phyloP scores from a whole-genome alignment of 2,888 invertebrate species.

The Lithophane semibrunnea region DNA sequence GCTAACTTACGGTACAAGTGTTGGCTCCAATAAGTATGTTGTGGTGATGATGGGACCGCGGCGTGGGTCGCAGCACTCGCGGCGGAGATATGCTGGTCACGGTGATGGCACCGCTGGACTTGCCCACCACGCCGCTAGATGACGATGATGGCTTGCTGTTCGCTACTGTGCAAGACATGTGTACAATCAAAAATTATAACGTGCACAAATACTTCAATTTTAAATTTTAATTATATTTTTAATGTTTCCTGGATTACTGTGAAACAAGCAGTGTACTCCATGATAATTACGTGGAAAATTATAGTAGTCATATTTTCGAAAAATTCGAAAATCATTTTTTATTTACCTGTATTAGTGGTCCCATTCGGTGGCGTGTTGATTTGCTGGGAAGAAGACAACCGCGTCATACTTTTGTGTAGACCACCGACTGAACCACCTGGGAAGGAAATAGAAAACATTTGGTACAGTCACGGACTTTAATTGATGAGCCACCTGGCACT shows the following conservation, averaged over 20 bases:
- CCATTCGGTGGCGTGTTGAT: conserved; percentile 91
- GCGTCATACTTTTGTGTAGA: conserved; percentile 95
- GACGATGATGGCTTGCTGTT: conserved; percentile 70
- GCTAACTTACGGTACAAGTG: conserved; percentile 28
- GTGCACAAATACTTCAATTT: background rate
- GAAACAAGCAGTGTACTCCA: background rate
- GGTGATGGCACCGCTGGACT: conserved; percentile 64
- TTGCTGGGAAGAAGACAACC: conserved; percentile 94
- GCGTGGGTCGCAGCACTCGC: conserved; percentile 87
- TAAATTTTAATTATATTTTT: background rate
- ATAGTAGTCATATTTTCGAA: background rate
- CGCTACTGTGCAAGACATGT: conserved; percentile 44
- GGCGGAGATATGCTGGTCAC: conserved; percentile 77
- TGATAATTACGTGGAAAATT: background rate
- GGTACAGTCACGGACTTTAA: no score
- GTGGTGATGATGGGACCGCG: conserved; percentile 90
- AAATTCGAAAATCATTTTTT: no score
- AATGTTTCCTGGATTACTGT: background rate
- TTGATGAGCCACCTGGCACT: no score
- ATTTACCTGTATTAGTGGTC: conserved; percentile 75
- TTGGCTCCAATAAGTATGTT: conserved; percentile 81
- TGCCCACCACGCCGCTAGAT: conserved; percentile 60
- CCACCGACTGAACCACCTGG: conserved; percentile 94
- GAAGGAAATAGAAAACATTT: no score
- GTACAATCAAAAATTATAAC: background rate